Conservation (phyloP, 1,140 invertebrate genomes). For the Camponotus vicinus region DNA sequence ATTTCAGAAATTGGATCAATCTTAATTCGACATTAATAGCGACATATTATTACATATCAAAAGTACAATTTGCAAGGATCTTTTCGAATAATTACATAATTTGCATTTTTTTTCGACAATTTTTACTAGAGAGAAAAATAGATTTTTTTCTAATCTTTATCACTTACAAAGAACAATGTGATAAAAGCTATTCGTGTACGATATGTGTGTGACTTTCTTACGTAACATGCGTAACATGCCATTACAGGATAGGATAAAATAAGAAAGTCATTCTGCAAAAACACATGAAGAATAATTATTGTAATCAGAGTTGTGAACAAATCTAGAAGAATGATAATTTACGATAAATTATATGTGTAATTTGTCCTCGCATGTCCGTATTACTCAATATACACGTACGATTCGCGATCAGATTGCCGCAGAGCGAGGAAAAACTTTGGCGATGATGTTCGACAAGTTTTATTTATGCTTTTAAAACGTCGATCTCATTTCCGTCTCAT, state of each 20-base stretch:
- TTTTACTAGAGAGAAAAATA: background rate
- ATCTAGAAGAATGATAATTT: slow-evolving; percentile 51
- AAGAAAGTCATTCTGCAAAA: slow-evolving; percentile 40
- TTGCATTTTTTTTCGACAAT: background rate
- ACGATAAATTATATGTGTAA: slow-evolving; percentile 46
- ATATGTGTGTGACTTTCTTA: background rate
- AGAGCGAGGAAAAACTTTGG: slow-evolving; percentile 28
- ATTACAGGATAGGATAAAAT: slow-evolving; percentile 4
- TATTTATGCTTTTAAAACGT: background rate
- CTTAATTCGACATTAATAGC: background rate
- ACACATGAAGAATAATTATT: slow-evolving; percentile 62
- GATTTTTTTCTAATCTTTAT: background rate
- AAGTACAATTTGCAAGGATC: background rate
- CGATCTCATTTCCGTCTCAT: background rate
- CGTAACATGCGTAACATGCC: background rate
- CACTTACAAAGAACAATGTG: background rate
- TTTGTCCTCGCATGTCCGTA: slow-evolving; percentile 36
- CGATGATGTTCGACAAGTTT: background rate
- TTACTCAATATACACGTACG: slow-evolving; percentile 29
- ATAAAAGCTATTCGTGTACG: background rate
- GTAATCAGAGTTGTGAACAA: slow-evolving; percentile 55
- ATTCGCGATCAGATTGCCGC: slow-evolving; percentile 21
- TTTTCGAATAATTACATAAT: background rate
- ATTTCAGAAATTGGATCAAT: background rate
- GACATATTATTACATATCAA: background rate